Evolutionary conservation across 2,113 vertebrate species (phyloP), one percentile per base, ranked within the genome.

Genomic region (Anthoscopus minutus): DNA sequence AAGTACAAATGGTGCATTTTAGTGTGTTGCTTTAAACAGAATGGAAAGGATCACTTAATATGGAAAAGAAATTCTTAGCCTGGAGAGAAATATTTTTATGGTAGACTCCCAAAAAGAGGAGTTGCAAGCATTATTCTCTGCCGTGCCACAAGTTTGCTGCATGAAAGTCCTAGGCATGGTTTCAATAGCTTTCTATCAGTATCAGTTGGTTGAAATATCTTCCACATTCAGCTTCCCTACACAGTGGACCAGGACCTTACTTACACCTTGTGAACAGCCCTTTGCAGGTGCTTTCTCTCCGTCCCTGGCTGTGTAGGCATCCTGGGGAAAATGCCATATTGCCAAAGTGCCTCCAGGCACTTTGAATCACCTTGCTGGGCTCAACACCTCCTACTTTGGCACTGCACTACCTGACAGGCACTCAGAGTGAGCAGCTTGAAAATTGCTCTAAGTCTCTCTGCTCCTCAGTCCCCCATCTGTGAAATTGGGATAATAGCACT

Each of bases 401-500:
- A 90, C 54, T 73, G 80, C 56, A 51, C 58, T 88, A 60, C 56
- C 88, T 93, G 81, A 81, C 61, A 71, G 67, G 72, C 88, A 92
- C 91, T 94, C 62, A 81, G 69, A 95, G 51, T 57, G 80, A 81
- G 60, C 92, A 96, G 90, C 80, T 85, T 93, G 91, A 90, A 96
- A 94, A 96, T 94, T 72, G 60, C 94, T 88, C 42, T 51, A 57
- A 86, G 79, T 94, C 81, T 95, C 89, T 88, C 79, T 83, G 67
- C 85, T 93, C 79, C 60, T 92, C 83, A 81, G 94, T 90, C 44
- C 71, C 76, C 92, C 79, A 83, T 88, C 92, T 96, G 94, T 96
- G 85, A 94, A 96, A 95, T 13, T 88, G 93, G 89, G 85, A 94
- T 96, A 96, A 96, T 90, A 90, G 93, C 93, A 78, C 90, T 92